Conservation (phyloP, 2,888 invertebrate species). For the Bombyx huttoni region DNA sequence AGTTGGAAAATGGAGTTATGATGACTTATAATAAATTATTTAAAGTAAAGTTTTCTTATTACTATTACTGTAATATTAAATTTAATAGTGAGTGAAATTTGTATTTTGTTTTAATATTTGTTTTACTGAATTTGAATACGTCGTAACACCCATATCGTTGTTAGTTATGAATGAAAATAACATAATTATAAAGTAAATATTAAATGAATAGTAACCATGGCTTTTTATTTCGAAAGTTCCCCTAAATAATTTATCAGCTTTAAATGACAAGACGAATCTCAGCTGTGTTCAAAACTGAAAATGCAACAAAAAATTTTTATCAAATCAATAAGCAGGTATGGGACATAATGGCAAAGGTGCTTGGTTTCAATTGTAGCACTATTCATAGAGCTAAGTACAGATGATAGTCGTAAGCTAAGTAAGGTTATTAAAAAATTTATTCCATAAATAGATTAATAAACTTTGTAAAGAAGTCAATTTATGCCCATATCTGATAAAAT, state of each 20-base stretch:
- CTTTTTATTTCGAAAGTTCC: conserved; percentile 44
- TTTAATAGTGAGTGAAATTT: conserved; percentile 72
- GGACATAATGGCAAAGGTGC: too few relatives aligned
- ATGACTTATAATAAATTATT: conserved; percentile 64
- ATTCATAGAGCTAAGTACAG: too few relatives aligned
- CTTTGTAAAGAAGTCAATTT: too few relatives aligned
- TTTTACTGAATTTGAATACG: conserved; percentile 71
- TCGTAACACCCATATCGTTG: conserved; percentile 73
- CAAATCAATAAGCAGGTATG: too few relatives aligned
- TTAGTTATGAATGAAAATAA: conserved; percentile 74
- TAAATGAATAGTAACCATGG: conserved; percentile 68
- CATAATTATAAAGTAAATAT: conserved; percentile 73
- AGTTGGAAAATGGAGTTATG: conserved; percentile 58
- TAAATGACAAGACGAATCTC: not conserved
- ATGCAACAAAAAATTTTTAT: too few relatives aligned
- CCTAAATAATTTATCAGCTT: not conserved
- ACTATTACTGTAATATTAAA: conserved; percentile 69
- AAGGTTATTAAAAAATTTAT: too few relatives aligned
- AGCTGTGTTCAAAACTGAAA: too few relatives aligned
- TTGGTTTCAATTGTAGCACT: too few relatives aligned
- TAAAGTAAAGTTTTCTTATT: conserved; percentile 64
- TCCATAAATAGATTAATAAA: too few relatives aligned
- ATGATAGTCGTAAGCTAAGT: too few relatives aligned
- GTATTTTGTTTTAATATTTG: conserved; percentile 69
- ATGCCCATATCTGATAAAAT: too few relatives aligned